Percentiles rank a stretch among this genome's conserved stretches.
These are phyloP conservation scores for Hirudo medicinalis DNA, from an alignment of 1,140 invertebrate genomes.

Conservation along the genomic window DNA sequence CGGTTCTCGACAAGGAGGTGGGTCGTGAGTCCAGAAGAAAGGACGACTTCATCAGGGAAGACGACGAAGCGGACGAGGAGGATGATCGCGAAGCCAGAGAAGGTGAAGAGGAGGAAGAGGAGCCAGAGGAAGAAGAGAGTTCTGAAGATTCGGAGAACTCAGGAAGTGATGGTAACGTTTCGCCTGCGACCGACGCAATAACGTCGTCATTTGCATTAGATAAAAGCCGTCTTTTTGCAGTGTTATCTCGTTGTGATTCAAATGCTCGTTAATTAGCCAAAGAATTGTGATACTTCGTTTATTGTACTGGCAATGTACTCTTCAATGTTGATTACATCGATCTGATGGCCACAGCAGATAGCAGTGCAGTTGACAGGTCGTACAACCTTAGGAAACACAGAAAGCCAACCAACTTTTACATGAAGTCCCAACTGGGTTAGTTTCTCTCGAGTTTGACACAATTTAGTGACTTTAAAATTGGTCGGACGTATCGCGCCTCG, in stretches of 20 bases:
- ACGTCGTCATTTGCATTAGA: too few relatives aligned
- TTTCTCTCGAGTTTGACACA: conserved; percentile 37
- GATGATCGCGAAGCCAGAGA: conserved; percentile 22
- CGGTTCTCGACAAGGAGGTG: conserved; percentile 27
- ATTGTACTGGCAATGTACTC: neutral
- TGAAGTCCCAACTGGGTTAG: conserved; percentile 37
- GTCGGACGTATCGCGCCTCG: too few relatives aligned
- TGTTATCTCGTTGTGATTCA: too few relatives aligned
- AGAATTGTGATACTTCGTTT: neutral
- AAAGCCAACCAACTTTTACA: conserved; percentile 34
- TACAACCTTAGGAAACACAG: conserved; percentile 38
- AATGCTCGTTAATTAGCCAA: too few relatives aligned
- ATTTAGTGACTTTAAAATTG: too few relatives aligned
- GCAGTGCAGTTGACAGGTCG: conserved; percentile 20
- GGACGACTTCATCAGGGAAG: conserved; percentile 4
- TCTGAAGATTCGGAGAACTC: conserved; percentile 19
- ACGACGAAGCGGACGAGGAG: conserved; percentile 27
- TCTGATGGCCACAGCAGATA: neutral
- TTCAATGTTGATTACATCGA: too few relatives aligned
- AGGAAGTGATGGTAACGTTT: conserved; percentile 10
- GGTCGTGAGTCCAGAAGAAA: conserved; percentile 12
- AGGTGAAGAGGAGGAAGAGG: conserved; percentile 28
- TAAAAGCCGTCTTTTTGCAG: too few relatives aligned
- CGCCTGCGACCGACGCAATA: too few relatives aligned
- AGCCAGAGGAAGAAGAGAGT: conserved; percentile 30